Evolutionary conservation across 2,797 vertebrate genomes (phyloP), one percentile per base, ranked within the genome.

Genomic region (Leuciscus waleckii): DNA sequence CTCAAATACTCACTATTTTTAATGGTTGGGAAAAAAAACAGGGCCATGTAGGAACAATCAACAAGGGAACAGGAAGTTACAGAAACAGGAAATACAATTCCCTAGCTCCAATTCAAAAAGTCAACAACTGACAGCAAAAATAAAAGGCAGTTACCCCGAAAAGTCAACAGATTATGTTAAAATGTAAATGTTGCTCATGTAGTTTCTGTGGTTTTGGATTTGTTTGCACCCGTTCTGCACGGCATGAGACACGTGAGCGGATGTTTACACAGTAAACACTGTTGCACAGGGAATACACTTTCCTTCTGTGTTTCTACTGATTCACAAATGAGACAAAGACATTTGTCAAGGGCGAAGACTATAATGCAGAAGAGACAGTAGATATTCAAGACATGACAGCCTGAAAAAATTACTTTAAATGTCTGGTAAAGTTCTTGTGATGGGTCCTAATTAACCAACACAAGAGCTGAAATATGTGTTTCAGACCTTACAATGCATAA

Each of bases 291-390:
- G 32, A 83, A 76, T 49, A 76, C 54, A 83, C 61, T 4, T 46
- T 58, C 7, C 16, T 29, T 51, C 23, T 77, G 61, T 83, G 76
- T 16, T 76, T 76, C 46, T 67, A 6, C 14, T 51, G 43, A 21
- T 77, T 7, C 63, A 69, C 63, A 70, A 84, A 58, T 41, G 26
- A 78, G 35, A 84, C 17, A 69, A 56, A 77, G 10, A 77, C 63
- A 41, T 84, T 69, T 69, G 63, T 78, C 74, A 84, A 84, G 63
- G 82, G 51, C 65, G 6, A 78, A 83, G 49, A 69, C 26, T 43
- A 29, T 49, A 43, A 69, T 68, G 51, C 46, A 58, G 39, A 76
- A 58, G n/a, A 69, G 73, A 84, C 23, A 35, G 35, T 7, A 84
- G 26, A 69, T 10, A 83, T 77, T 83, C 49, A 84, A 65, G 10